Percentiles rank a stretch among this genome's conserved stretches.
These are phyloP conservation scores for Sminthurides aquaticus DNA, from an alignment of 2,888 invertebrate genomes.

Conservation along the genomic window DNA sequence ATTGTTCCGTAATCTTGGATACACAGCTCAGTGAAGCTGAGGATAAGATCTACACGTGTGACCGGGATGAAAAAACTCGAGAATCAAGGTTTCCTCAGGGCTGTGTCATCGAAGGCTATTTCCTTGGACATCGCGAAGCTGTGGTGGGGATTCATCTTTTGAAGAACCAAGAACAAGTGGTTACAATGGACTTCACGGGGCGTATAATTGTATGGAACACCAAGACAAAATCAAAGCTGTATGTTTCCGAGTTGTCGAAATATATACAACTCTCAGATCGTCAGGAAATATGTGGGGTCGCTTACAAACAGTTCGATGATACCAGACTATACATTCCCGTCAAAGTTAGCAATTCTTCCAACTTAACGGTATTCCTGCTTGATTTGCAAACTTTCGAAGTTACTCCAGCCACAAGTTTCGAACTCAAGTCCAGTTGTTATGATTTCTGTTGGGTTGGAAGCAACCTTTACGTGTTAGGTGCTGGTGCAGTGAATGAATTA, in stretches of 20 bases:
- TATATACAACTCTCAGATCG: background rate
- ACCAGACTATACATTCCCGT: background rate
- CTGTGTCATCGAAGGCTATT: conserved; percentile 14
- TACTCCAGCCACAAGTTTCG: background rate
- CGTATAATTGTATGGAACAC: conserved; percentile 11
- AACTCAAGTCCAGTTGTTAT: background rate
- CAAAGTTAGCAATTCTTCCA: conserved; percentile 6
- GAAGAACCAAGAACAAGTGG: background rate
- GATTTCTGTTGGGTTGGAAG: conserved; percentile 12
- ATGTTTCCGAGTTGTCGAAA: background rate
- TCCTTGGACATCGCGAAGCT: conserved; percentile 16
- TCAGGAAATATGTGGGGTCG: background rate
- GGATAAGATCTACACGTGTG: conserved; percentile 11
- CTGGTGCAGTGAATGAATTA: background rate
- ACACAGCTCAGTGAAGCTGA: conserved; percentile 2
- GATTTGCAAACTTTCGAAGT: background rate
- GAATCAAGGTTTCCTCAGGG: conserved; percentile 13
- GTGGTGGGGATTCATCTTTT: conserved; percentile 7
- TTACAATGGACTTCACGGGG: conserved; percentile 13
- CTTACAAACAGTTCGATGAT: background rate
- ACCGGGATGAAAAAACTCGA: conserved; percentile 19
- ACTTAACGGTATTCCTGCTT: conserved; percentile 12
- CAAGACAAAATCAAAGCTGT: background rate
- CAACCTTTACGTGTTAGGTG: background rate
- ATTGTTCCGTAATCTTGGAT: conserved; percentile 19